Evolutionary conservation across 2,888 invertebrate genomes (phyloP).

Genomic region (Eilema depressum): DNA sequence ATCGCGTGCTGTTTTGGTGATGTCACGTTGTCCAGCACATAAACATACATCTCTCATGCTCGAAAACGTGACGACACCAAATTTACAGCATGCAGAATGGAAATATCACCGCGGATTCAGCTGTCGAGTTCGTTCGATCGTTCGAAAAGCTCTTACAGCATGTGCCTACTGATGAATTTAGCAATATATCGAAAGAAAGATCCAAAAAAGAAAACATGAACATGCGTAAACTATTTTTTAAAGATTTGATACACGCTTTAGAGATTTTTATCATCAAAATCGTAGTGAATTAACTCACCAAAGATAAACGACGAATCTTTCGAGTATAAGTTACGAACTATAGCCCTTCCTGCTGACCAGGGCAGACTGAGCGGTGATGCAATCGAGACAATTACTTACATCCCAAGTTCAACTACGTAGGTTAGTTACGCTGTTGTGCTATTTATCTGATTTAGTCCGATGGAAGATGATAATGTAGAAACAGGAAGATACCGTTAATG

Average conservation of each 20-base stretch:
- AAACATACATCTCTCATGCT: too few relatives aligned
- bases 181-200: too few relatives aligned
- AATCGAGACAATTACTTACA: constrained; percentile 14
- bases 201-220: too few relatives aligned
- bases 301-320: not conserved
- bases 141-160: too few relatives aligned
- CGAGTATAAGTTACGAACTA: not conserved
- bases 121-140: too few relatives aligned
- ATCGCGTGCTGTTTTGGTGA: too few relatives aligned
- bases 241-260: not conserved
- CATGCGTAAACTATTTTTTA: not conserved
- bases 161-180: not conserved
- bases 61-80: too few relatives aligned
- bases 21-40: too few relatives aligned
- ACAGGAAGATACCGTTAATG: not conserved
- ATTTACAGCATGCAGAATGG: too few relatives aligned
- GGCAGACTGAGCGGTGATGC: constrained; percentile 13
- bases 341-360: constrained; percentile 5
- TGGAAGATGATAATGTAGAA: not conserved
- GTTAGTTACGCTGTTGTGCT: not conserved
- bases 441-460: not conserved
- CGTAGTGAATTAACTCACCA: not conserved
- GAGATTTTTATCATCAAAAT: not conserved
- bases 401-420: constrained; percentile 14
- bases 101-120: too few relatives aligned